Conservation (phyloP, 2,888 invertebrate genomes). For the Eustalomyia histrio region DNA sequence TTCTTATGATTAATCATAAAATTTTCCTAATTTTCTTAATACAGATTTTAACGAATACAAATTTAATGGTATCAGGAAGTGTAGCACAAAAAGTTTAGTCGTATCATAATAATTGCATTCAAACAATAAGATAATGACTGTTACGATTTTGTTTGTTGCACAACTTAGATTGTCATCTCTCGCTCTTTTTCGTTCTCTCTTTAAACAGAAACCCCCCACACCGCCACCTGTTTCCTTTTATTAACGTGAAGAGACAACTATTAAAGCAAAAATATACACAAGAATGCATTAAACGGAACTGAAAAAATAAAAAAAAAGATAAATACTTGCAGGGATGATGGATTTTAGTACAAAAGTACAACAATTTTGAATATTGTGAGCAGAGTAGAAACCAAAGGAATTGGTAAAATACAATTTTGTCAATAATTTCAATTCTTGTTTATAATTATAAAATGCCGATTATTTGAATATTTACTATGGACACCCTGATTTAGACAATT, state of each 20-base stretch:
- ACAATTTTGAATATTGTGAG: no score
- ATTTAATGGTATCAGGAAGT: constrained; percentile 25
- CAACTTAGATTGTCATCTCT: constrained; percentile 4
- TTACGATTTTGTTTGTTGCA: constrained; percentile 37
- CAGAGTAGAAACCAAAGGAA: no score
- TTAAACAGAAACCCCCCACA: not conserved
- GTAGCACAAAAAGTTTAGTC: constrained; percentile 7
- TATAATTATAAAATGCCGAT: no score
- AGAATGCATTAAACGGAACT: not conserved
- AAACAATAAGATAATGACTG: constrained; percentile 19
- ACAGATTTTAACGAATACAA: not conserved
- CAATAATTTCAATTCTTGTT: no score
- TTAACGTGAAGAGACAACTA: not conserved
- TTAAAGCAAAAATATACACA: constrained; percentile 1
- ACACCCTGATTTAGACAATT: no score
- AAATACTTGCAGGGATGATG: not conserved
- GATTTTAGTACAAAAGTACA: no score
- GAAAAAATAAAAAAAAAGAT: no score
- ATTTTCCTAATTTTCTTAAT: constrained; percentile 34
- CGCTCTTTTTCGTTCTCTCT: not conserved
- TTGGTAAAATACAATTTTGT: no score
- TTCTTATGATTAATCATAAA: constrained; percentile 42
- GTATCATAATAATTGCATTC: constrained; percentile 34
- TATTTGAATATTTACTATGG: no score
- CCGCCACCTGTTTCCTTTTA: not conserved